Base-by-base conservation (phyloP, 2,888 invertebrate genomes). In the Chrysolina oricalcia region DNA sequence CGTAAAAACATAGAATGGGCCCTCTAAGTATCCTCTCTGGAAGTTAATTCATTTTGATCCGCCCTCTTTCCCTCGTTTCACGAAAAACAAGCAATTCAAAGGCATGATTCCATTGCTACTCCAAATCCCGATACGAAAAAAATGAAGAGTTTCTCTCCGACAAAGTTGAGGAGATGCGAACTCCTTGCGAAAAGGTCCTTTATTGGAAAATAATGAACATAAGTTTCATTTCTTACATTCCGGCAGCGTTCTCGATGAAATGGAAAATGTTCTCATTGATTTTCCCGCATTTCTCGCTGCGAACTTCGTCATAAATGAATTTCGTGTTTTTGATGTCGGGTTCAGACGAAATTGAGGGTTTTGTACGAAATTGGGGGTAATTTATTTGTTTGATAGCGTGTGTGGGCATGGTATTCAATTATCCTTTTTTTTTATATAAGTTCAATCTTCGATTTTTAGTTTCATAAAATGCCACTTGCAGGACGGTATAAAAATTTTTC, bases 141-240 rank as follows among this genome's bases (percentile, higher is more conserved):
- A 21, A 50, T 50, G 27, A 35, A 67, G 53, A 50, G 35, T 68
- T 68, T 68, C 40, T 53, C 48, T 40, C 35, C 19, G 53, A 40
- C 19, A 40, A 53, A 68, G 40, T 68, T 68, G 50, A 68, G 21
- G 35, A 50, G 53, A 27, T 53, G 50, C 68, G 53, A 68, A 53
- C 40, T 68, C 41, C 27, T 21, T 21, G 1, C 13, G 35, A 68
- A 68, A 68, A 68, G 68, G 35, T 17, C 17, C 68, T 50, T 68
- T 53, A 68, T 68, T 41, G 68, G 13, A 68, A 68, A 50, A 68
- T 68, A 68, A 68, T 68, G 68, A 68, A 68, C 53, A 53, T 68
- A 41, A 53, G 50, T 68, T 68, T 56, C 68, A 56, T 68, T 68
- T 68, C 53, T 35, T 68, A 68, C 68, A 53, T 68, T 53, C 41